These are phyloP conservation scores for Lasioglossum zephyrum DNA, from an alignment of 2,888 invertebrate genomes.

Conservation along the genomic window DNA sequence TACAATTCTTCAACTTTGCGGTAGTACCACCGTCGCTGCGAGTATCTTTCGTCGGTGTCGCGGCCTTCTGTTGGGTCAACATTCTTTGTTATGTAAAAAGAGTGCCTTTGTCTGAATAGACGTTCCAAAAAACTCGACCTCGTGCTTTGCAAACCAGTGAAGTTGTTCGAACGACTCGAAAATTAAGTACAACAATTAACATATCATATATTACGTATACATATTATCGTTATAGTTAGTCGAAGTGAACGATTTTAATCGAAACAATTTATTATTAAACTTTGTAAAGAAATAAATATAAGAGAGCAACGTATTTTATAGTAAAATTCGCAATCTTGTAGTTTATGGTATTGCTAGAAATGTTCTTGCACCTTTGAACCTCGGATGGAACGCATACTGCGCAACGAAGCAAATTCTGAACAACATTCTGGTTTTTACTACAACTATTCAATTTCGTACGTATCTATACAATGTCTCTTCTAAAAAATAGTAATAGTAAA, in stretches of 20 bases:
- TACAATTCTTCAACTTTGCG: conserved; percentile 91
- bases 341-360: not conserved
- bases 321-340: not conserved
- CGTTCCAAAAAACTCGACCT: not conserved
- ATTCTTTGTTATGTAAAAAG: conserved; percentile 92
- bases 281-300: not conserved
- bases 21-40: conserved; percentile 90
- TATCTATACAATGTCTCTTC: not conserved
- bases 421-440: not conserved
- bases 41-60: conserved; percentile 91
- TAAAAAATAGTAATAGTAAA: conserved; percentile 3
- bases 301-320: not conserved
- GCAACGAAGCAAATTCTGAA: not conserved
- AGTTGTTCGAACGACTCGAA: not conserved
- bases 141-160: not conserved
- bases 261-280: conserved; percentile 2
- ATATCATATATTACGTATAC: not conserved
- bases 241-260: not conserved
- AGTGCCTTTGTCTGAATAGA: conserved; percentile 58
- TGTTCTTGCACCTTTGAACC: not conserved
- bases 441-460: not conserved
- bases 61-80: conserved; percentile 93
- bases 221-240: not conserved
- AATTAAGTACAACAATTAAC: conserved; percentile 17
- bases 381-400: not conserved